phyloP scores from a whole-genome alignment of 2,888 invertebrate genomes.

The Nemurella pictetii region DNA sequence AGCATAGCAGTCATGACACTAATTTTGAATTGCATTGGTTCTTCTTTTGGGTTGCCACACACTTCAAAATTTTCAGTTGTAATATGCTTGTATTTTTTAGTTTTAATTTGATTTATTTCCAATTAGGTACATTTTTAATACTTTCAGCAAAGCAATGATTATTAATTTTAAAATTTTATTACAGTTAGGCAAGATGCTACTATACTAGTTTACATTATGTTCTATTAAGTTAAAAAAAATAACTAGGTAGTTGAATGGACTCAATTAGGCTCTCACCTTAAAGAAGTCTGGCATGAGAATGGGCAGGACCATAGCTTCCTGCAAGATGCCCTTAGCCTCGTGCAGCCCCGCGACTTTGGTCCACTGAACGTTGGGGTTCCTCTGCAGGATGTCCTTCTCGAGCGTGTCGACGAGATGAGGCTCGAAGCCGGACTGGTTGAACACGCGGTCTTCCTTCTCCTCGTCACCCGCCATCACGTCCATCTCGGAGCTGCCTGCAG shows the following conservation, averaged over 20 bases:
- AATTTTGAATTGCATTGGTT: neutral
- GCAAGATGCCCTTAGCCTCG: conserved; percentile 86
- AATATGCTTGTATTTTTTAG: no score
- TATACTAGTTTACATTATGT: no score
- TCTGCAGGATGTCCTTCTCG: conserved; percentile 93
- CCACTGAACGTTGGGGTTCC: conserved; percentile 95
- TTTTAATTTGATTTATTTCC: no score
- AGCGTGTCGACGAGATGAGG: conserved; percentile 77
- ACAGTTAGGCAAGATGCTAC: no score
- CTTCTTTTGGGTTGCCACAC: no score
- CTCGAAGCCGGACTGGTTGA: conserved; percentile 72
- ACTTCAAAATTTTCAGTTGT: no score
- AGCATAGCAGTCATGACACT: neutral
- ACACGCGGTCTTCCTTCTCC: conserved; percentile 53
- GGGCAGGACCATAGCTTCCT: conserved; percentile 96
- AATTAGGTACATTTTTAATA: no score
- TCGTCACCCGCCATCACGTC: conserved; percentile 44
- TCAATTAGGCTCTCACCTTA: no score
- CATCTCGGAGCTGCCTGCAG: conserved; percentile 28
- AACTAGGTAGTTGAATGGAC: no score
- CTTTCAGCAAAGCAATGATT: no score
- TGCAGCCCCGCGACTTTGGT: conserved; percentile 89
- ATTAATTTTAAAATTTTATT: neutral
- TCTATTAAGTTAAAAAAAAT: no score
- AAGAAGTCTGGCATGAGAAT: conserved; percentile 99